phyloP scores from a whole-genome alignment of 1,140 invertebrate genomes.

The Aphis gossypii region DNA sequence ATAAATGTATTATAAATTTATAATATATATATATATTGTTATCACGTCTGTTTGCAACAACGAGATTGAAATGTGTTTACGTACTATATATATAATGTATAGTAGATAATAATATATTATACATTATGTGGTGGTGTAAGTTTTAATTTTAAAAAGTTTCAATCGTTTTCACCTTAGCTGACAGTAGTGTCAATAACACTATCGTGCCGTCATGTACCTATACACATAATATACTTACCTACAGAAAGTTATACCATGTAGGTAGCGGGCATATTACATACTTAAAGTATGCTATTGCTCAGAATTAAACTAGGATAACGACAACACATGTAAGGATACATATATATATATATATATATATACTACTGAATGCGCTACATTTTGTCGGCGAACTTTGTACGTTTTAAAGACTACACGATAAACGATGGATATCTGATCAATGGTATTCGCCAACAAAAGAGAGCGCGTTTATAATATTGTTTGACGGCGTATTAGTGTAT shows the following conservation, averaged over 20 bases:
- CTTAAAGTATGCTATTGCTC: background rate
- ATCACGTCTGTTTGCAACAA: no score
- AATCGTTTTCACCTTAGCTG: background rate
- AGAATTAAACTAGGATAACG: background rate
- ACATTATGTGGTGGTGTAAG: background rate
- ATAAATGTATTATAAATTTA: no score
- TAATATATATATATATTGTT: no score
- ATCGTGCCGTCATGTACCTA: background rate
- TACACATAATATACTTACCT: background rate
- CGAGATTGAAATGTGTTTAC: background rate
- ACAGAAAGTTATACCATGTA: background rate
- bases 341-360: background rate
- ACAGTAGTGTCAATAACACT: background rate
- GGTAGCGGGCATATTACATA: background rate
- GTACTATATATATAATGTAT: background rate
- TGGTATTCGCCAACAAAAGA: constrained; percentile 6
- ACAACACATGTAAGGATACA: background rate
- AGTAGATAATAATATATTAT: background rate
- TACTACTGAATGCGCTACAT: background rate
- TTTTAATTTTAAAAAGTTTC: background rate
- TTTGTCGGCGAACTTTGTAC: constrained; percentile 6
- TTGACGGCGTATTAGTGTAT: background rate
- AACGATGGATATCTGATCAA: constrained; percentile 10
- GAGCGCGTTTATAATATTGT: background rate
- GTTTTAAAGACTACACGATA: constrained; percentile 11